These are phyloP conservation scores for Drosophila prosaltans DNA, from an alignment of 1,140 invertebrate genomes.

Conservation along the genomic window DNA sequence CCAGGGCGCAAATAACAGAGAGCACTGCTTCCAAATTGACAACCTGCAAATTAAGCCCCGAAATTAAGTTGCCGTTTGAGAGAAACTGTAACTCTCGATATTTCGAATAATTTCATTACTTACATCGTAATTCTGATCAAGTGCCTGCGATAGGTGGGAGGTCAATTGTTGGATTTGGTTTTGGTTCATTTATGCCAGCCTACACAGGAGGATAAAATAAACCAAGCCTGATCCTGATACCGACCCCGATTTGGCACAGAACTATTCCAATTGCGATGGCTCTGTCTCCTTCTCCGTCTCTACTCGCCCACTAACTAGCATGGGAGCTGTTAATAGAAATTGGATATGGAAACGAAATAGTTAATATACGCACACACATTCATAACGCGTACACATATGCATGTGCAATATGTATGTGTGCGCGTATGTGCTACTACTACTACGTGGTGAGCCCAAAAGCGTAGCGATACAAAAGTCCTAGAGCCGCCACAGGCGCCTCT, in stretches of 20 bases:
- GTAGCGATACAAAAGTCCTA: background rate
- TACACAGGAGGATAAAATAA: slow-evolving; percentile 32
- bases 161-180: slow-evolving; percentile 85
- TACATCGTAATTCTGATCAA: slow-evolving; percentile 89
- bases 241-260: slow-evolving; percentile 20
- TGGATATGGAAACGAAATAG: slow-evolving; percentile 6
- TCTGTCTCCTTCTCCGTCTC: slow-evolving; percentile 15
- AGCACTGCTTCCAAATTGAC: slow-evolving; percentile 96
- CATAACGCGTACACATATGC: background rate
- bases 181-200: slow-evolving; percentile 77
- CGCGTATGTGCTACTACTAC: slow-evolving; percentile 5
- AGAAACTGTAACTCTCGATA: background rate
- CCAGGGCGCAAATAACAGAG: slow-evolving; percentile 95
- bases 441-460: slow-evolving; percentile 10
- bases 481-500: no score
- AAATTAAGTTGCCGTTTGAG: slow-evolving; percentile 11
- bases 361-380: slow-evolving; percentile 21
- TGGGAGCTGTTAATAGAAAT: slow-evolving; percentile 26
- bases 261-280: slow-evolving; percentile 21
- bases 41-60: slow-evolving; percentile 86
- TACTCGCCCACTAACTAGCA: slow-evolving; percentile 24
- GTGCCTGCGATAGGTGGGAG: slow-evolving; percentile 86
- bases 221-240: slow-evolving; percentile 39
- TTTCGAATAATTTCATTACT: slow-evolving; percentile 83
- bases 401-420: background rate